A percentile compares a stretch with the other conserved stretches of the same genome.
phyloP scores from a whole-genome alignment of 2,113 vertebrate species.

The Fulmarus glacialis region DNA sequence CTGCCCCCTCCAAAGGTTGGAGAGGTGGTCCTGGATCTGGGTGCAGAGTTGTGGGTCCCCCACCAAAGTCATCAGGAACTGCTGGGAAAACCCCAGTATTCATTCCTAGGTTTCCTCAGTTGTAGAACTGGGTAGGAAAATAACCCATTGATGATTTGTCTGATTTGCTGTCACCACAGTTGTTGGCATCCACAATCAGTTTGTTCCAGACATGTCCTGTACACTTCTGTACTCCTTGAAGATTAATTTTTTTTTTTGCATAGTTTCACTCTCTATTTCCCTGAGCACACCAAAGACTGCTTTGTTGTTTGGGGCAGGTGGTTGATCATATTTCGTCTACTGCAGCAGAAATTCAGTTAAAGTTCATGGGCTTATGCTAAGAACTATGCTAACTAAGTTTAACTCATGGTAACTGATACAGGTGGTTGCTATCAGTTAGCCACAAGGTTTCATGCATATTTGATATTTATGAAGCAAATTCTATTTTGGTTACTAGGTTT shows the following conservation, averaged over 20 bases:
- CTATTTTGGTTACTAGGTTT: neutral
- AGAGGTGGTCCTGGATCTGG: neutral
- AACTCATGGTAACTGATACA: neutral
- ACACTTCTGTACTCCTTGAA: neutral
- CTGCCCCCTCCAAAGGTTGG: accelerated
- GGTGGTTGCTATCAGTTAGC: neutral
- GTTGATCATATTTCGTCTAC: neutral
- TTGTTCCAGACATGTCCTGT: neutral
- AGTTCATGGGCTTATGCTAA: neutral
- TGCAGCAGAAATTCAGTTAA: neutral
- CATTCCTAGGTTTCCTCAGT: neutral
- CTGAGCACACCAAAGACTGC: neutral
- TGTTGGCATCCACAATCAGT: neutral
- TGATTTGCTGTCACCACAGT: neutral
- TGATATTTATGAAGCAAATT: neutral
- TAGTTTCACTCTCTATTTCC: neutral
- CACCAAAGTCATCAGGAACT: neutral
- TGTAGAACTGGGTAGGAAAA: neutral
- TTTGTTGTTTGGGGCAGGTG: neutral
- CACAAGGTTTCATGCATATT: neutral
- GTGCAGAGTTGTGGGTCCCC: neutral
- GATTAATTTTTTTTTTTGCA: neutral
- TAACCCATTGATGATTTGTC: neutral
- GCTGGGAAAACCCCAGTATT: neutral
- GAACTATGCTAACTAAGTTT: neutral